Evolutionary conservation across 2,113 vertebrate species (phyloP).

Genomic region (Triplophysa dalaica): DNA sequence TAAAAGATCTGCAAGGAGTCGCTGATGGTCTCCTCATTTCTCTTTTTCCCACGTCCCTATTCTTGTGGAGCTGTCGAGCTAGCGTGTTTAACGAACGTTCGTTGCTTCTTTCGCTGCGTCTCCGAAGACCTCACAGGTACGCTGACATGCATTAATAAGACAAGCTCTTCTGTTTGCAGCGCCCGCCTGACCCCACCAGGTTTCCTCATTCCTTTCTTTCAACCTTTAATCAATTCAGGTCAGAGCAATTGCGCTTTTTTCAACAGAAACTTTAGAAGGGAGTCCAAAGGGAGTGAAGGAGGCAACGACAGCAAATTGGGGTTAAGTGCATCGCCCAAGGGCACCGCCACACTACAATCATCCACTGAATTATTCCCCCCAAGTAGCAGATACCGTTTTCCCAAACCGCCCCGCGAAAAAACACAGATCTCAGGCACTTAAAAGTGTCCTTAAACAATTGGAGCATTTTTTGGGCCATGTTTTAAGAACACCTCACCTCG

Average conservation of each 20-base stretch:
- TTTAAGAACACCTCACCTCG: neutral
- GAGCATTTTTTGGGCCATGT: neutral
- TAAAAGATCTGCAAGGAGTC: constrained; percentile 34
- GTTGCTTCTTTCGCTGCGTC: neutral
- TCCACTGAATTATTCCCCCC: constrained; percentile 19
- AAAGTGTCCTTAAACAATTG: neutral
- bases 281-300: constrained; percentile 28
- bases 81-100: neutral
- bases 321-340: constrained; percentile 30
- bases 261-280: constrained; percentile 11
- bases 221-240: constrained; percentile 38
- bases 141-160: constrained; percentile 12
- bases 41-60: neutral
- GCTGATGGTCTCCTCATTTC: neutral
- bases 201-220: constrained; percentile 24
- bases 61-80: neutral
- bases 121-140: constrained; percentile 23
- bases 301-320: constrained; percentile 24
- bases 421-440: neutral
- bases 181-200: neutral
- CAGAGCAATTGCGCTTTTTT: constrained; percentile 31
- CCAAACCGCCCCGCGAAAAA: neutral
- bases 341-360: constrained; percentile 33
- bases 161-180: constrained; percentile 20
- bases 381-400: constrained; percentile 13